Conservation (phyloP, 2,888 invertebrate genomes). For the Andrena hattorfiana region DNA sequence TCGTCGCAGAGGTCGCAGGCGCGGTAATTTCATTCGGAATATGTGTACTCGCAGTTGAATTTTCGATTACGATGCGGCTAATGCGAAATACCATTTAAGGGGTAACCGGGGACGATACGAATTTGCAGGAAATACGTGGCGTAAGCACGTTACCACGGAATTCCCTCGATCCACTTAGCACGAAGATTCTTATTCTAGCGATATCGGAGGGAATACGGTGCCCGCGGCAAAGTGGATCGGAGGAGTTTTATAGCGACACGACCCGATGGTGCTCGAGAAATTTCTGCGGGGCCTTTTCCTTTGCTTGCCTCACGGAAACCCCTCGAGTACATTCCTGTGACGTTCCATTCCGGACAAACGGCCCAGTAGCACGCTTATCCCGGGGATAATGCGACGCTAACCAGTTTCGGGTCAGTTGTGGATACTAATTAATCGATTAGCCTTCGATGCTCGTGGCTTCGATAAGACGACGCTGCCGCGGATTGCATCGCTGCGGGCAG, state of each 20-base stretch:
- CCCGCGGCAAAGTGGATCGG: slow-evolving; percentile 48
- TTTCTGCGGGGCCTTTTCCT: slow-evolving; percentile 5
- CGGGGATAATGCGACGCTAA: slow-evolving; percentile 1
- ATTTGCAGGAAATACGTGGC: slow-evolving; percentile 23
- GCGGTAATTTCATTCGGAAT: slow-evolving; percentile 5
- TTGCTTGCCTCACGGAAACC: neutral
- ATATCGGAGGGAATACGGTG: slow-evolving; percentile 39
- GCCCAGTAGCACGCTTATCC: neutral
- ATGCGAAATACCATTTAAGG: slow-evolving; percentile 36
- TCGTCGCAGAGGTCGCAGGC: neutral
- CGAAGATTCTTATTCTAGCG: slow-evolving; percentile 41
- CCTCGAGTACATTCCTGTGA: neutral
- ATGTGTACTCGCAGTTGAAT: neutral
- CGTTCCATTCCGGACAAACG: slow-evolving; percentile 21
- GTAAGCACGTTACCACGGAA: slow-evolving; percentile 48
- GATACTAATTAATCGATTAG: slow-evolving; percentile 22
- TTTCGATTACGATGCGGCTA: slow-evolving; percentile 15
- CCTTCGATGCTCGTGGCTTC: slow-evolving; percentile 1
- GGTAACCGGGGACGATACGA: slow-evolving; percentile 9
- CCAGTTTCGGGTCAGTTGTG: slow-evolving; percentile 16
- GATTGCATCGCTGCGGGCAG: too few species aligned
- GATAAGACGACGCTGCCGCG: slow-evolving; percentile 2
- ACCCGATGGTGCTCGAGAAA: slow-evolving; percentile 26
- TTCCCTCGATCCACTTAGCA: slow-evolving; percentile 56
- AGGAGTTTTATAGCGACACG: slow-evolving; percentile 48